These are phyloP conservation scores for Chalcis sispes DNA, from an alignment of 2,888 invertebrate genomes.

Conservation along the genomic window DNA sequence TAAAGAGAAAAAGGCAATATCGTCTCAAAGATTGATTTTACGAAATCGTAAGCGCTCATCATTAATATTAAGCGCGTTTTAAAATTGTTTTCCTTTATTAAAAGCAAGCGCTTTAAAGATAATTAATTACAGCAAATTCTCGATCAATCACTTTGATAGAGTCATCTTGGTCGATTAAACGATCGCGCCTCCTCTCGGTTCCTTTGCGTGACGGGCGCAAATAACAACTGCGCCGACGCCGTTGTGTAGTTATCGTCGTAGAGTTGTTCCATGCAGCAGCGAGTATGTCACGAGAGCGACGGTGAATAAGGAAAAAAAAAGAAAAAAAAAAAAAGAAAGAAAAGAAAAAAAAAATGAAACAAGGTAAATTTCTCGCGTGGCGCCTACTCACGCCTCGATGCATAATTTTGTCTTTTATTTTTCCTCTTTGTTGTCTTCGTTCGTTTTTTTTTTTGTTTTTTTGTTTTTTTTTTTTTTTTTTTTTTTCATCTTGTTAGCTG, in stretches of 20 bases:
- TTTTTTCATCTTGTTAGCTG: constrained; percentile 15
- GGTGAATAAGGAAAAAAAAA: no score
- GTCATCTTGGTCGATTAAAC: constrained; percentile 57
- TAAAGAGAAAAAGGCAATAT: no score
- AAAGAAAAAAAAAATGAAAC: constrained; percentile 32
- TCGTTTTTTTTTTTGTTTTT: constrained; percentile 31
- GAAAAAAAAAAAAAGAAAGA: no score
- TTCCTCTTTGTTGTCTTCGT: constrained; percentile 1
- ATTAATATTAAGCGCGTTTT: constrained; percentile 10
- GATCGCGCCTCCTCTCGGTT: constrained; percentile 11
- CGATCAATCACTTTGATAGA: constrained; percentile 57
- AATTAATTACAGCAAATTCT: constrained; percentile 53
- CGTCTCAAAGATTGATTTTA: background rate
- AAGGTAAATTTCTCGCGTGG: constrained; percentile 50
- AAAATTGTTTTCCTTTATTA: constrained; percentile 28
- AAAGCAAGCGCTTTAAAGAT: constrained; percentile 33
- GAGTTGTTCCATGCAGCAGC: no score
- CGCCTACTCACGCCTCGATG: no score
- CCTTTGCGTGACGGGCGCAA: constrained; percentile 53
- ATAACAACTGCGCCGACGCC: constrained; percentile 34
- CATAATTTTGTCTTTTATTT: constrained; percentile 36
- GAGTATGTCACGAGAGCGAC: no score
- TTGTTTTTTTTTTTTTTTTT: constrained; percentile 6
- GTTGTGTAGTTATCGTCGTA: no score
- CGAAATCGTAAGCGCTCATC: background rate